Base-by-base conservation (phyloP, 2,797 vertebrate species). In the Poeciliopsis paucimaculata region DNA sequence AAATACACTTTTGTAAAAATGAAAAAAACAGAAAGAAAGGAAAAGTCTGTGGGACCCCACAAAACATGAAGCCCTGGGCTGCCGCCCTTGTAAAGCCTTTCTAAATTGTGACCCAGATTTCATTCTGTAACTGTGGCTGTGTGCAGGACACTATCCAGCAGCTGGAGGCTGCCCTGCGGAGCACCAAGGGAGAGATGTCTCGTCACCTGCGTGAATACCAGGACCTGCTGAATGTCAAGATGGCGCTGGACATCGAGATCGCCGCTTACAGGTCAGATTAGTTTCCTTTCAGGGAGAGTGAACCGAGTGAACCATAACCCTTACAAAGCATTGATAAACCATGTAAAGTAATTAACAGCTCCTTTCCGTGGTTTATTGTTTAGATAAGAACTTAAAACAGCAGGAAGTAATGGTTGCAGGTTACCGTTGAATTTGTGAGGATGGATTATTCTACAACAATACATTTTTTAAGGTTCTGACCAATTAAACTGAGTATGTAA, bases 211-310 rank as follows among this genome's bases (percentile, higher is more conserved):
- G 95, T 8, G 96, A 96, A 87, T 96, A 96, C 89, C 96, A 96
- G 91, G 96, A 96, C 83, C 94, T 96, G 77, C 94, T 96, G 77
- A 96, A 96, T 7, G 96, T 96, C 81, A 96, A 96, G 92, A 96
- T 96, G 96, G 96, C 96, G 0, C 91, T 96, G 92, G 96, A 96
- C 89, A 96, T 96, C n/a, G 96, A 96, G 92, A 96, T 96, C 10
- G 96, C 96, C 28, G 96, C 96, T 74, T 96, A 96, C 95, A 96
- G 96, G 96, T 96, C 34, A 16, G 91, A 57, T 18, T 45, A 31
- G 31, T 70, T 70, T 41, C 20, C 20, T 68, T 26, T 41, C 23
- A 68, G 64, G 39, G 18, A 55, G 28, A 60, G 74, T 62, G 51
- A 71, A 3, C 5, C 0, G 2, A 46, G 46, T 26, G 18, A 31